These are phyloP conservation scores for Prunella strophiata DNA, from an alignment of 2,797 vertebrate genomes.

Conservation along the genomic window DNA sequence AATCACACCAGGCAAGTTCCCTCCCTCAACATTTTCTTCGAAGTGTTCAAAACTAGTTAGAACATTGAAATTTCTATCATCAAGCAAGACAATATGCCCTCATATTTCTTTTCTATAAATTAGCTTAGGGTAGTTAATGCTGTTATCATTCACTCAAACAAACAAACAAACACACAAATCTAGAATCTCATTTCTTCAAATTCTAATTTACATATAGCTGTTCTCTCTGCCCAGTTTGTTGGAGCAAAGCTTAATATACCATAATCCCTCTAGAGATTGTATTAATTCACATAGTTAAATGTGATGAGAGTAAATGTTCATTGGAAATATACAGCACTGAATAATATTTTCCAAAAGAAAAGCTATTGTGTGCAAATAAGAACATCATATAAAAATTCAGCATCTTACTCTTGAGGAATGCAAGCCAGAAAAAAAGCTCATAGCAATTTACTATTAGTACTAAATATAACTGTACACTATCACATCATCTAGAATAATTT, in stretches of 20 bases:
- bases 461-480: not conserved
- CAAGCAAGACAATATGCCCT: constrained; percentile 13
- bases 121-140: constrained; percentile 24
- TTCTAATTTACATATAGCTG: constrained; percentile 42
- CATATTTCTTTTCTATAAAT: constrained; percentile 18
- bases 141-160: not conserved
- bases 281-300: constrained; percentile 50
- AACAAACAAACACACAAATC: not conserved
- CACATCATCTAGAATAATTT: constrained; percentile 13
- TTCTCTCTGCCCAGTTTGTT: constrained; percentile 14
- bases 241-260: constrained; percentile 15
- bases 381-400: not conserved
- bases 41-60: constrained; percentile 46
- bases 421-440: not conserved
- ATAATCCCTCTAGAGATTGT: constrained; percentile 41
- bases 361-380: not conserved
- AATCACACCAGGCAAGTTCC: constrained; percentile 57
- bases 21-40: constrained; percentile 23
- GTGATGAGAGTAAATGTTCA: constrained; percentile 10
- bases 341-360: not conserved
- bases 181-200: constrained; percentile 32
- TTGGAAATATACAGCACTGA: not conserved
- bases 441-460: not conserved
- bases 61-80: constrained; percentile 42
- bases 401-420: not conserved